Conservation (phyloP, 2,888 invertebrate genomes). For the Ophioninae sp. region DNA sequence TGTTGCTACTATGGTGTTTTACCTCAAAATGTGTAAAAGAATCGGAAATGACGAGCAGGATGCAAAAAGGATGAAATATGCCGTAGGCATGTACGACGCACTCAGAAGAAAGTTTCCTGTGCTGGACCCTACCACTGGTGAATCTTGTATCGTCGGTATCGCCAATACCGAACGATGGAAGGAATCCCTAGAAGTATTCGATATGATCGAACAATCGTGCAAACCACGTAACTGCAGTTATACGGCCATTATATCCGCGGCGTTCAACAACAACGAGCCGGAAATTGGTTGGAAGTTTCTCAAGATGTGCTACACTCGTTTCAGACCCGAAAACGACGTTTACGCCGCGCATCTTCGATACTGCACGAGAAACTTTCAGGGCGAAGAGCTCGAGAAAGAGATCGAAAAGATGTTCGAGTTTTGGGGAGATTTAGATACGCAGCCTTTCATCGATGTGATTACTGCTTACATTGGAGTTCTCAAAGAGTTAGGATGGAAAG, state of each 20-base stretch:
- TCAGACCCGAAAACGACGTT: constrained; percentile 79
- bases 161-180: constrained; percentile 86
- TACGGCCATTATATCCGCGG: constrained; percentile 83
- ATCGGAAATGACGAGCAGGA: constrained; percentile 71
- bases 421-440: constrained; percentile 82
- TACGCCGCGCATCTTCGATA: constrained; percentile 83
- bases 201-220: constrained; percentile 83
- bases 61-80: constrained; percentile 82
- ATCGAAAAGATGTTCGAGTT: constrained; percentile 84
- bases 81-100: constrained; percentile 82
- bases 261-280: constrained; percentile 83
- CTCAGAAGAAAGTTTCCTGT: constrained; percentile 83
- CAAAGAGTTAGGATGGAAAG: constrained; percentile 63
- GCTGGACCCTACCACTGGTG: constrained; percentile 84
- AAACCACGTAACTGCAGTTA: constrained; percentile 82
- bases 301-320: constrained; percentile 80
- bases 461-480: constrained; percentile 71
- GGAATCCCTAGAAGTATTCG: constrained; percentile 84
- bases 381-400: constrained; percentile 77
- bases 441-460: constrained; percentile 77
- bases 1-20: constrained; percentile 83
- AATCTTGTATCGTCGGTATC: constrained; percentile 84
- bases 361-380: constrained; percentile 80
- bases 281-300: constrained; percentile 85
- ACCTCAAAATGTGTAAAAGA: constrained; percentile 69